Evolutionary conservation across 1,140 invertebrate genomes (phyloP), one percentile per base, ranked within the genome.

Genomic region (Atta texana): DNA sequence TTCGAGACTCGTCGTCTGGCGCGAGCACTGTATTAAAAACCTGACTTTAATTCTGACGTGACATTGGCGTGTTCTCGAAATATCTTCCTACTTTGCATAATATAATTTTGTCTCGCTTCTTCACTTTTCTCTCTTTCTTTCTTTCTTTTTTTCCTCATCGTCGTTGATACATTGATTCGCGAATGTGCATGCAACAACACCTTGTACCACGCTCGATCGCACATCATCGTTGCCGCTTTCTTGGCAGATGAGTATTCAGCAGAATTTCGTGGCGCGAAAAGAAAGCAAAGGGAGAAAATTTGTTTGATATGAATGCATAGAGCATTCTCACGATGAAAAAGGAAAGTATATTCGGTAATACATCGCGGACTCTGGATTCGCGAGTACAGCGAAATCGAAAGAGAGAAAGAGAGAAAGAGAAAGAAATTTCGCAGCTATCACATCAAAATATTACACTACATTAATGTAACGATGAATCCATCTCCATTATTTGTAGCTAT

Each of bases 61-160:
- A 61, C 68, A 72, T 74, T 49, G 53, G 39, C 39, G 34, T 8
- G 55, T 74, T 84, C 55, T 84, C 55, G 28, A 84, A 75, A 84
- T 82, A 82, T 63, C 69, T 84, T 75, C 7, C n/a, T 63, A 51
- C 12, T 84, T 84, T 75, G 39, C 68, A 49, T 74, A 74, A 82
- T 74, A 84, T 14, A 55, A 72, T 49, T 2, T 14, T 39, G 28
- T 34, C 7, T 82, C 51, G 31, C 14, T 55, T 39, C 8, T 75
- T 84, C 31, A 6, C 16, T 34, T 55, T 2, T 28, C 12, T 77
- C 31, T 77, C 39, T 64, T 18, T 16, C 18, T 66, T 10, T 49
- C 8, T 24, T 14, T 39, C 14, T 55, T 16, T 44, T 44, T 18
- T 21, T 6, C 1, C 34, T 51, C 21, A 1, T 63, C 24, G 21